phyloP scores from a whole-genome alignment of 2,113 vertebrate species.

The Illadopsis cleaveri region DNA sequence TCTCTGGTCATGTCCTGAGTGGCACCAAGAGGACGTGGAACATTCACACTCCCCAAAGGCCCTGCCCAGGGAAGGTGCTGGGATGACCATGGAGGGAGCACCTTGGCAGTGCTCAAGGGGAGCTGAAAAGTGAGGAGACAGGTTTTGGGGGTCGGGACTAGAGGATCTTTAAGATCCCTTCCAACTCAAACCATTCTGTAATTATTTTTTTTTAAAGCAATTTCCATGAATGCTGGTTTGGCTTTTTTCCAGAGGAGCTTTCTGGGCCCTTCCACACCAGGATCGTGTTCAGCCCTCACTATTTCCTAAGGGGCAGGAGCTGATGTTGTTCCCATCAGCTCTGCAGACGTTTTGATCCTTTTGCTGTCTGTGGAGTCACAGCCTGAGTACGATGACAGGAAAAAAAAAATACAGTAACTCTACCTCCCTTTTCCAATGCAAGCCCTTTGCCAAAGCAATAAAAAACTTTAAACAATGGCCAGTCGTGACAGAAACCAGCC shows the following conservation, averaged over 20 bases:
- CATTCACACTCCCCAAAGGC: too few relatives aligned
- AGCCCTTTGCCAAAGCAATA: slow-evolving; percentile 33
- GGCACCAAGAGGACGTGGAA: background rate
- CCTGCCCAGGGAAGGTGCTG: background rate
- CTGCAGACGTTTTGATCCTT: background rate
- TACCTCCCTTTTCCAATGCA: background rate
- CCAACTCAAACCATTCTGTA: background rate
- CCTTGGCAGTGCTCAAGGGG: background rate
- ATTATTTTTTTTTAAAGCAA: background rate
- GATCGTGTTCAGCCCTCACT: background rate
- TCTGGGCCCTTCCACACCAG: background rate
- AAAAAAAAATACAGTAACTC: background rate
- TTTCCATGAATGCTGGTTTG: background rate
- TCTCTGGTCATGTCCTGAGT: accelerated
- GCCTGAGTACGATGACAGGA: background rate
- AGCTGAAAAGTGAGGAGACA: background rate
- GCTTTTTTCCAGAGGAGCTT: background rate
- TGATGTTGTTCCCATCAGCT: background rate
- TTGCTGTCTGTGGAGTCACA: background rate
- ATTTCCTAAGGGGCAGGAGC: background rate
- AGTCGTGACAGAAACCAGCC: slow-evolving; percentile 47
- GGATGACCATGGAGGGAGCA: background rate
- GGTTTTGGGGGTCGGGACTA: background rate
- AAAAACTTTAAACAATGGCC: slow-evolving; percentile 47
- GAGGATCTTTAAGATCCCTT: background rate